A percentile compares a stretch with the other conserved stretches of the same genome.
Conservation (phyloP, 2,797 vertebrate genomes). For the Urocyon cinereoargenteus region DNA sequence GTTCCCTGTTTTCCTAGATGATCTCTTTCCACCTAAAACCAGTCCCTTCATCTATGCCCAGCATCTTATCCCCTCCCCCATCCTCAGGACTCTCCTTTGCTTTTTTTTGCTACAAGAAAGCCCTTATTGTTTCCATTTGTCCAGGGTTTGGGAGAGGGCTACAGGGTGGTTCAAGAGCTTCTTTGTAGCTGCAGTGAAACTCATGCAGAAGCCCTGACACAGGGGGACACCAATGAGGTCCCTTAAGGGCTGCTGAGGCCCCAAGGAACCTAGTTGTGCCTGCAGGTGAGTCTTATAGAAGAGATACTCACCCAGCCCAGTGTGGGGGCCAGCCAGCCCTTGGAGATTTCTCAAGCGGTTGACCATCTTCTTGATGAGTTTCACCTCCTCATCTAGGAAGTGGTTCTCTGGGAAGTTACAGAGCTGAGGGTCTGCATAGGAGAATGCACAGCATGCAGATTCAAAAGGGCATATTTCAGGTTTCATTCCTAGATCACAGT, state of each 20-base stretch:
- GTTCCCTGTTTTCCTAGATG: neutral
- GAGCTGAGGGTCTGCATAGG: neutral
- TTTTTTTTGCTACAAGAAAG: neutral
- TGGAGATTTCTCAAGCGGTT: neutral
- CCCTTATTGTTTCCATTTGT: neutral
- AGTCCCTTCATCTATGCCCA: neutral
- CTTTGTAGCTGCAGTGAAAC: too few species aligned
- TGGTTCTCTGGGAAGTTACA: neutral
- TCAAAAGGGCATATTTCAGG: neutral
- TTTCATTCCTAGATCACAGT: neutral
- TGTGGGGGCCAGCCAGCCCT: neutral
- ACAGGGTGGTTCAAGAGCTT: neutral
- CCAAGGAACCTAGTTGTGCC: neutral
- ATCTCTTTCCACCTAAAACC: neutral
- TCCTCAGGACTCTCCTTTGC: neutral
- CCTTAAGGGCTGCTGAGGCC: neutral
- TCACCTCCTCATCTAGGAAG: neutral
- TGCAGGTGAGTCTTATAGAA: neutral
- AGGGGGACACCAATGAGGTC: neutral
- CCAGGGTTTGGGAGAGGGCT: neutral
- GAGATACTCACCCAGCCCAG: neutral
- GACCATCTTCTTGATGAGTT: neutral
- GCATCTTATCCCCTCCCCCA: neutral
- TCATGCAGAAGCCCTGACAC: neutral
- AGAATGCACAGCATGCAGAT: neutral